Base-by-base conservation (phyloP, 2,113 vertebrate species). In the Malaclemys terrapin region DNA sequence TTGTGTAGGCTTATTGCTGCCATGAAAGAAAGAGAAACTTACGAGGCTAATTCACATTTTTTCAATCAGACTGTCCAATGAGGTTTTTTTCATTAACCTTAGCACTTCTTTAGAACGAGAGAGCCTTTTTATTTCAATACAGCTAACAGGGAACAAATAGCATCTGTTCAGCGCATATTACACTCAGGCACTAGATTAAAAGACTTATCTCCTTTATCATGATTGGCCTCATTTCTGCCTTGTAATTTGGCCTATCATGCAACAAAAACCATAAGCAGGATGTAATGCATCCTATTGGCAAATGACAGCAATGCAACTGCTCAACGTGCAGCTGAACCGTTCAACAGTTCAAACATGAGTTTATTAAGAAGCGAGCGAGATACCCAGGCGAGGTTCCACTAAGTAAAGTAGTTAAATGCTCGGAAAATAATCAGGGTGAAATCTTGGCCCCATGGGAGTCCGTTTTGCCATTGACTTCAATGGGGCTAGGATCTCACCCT, bases 281-380 rank as follows among this genome's bases (percentile, higher is more conserved):
- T 93, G 94, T 89, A 95, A 96, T 50, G 90, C 93, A 97, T 96
- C 96, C 95, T 95, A 94, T 50, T 92, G 96, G 96, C 93, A 96
- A 95, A 93, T 85, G 42, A 82, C 88, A 96, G 86, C 94, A 50
- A n/a, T 6, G 94, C 96, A 97, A 95, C 96, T 97, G 96, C 2
- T 88, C 84, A 19, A 89, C 84, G 89, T 89, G 91, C 95, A 93
- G 95, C 96, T 94, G 96, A 96, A 78, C 83, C 90, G 54, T 50
- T 82, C 24, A 14, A 90, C 87, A 88, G 42, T 95, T 88, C 29
- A 45, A 88, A 56, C 80, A 1, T 2, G n/a, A 31, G 80, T 96
- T 95, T 95, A 95, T 59, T 88, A 92, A 22, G n/a, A 38, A 10
- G 17, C 10, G 20, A 72, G 35, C 16, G 35, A 20, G 69, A 22